These are phyloP conservation scores for Rutpela maculata DNA, from an alignment of 2,888 invertebrate species.

Conservation along the genomic window DNA sequence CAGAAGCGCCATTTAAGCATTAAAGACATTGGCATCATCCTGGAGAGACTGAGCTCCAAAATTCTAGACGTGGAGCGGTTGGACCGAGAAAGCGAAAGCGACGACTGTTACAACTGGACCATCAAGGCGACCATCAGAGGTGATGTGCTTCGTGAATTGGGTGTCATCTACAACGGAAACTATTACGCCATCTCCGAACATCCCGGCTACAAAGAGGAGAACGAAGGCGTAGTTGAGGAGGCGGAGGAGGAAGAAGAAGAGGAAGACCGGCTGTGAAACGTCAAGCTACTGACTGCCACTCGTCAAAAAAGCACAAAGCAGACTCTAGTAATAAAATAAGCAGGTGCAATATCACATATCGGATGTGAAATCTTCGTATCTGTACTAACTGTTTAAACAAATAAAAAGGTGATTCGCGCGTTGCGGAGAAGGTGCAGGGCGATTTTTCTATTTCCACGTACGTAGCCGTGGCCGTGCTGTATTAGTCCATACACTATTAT, in stretches of 20 bases:
- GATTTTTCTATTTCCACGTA: conserved; percentile 36
- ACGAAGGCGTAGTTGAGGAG: conserved; percentile 90
- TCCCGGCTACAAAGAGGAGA: conserved; percentile 94
- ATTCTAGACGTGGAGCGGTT: conserved; percentile 94
- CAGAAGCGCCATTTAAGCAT: conserved; percentile 94
- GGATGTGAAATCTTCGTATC: conserved; percentile 65
- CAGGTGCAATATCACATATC: conserved; percentile 71
- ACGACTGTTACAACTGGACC: conserved; percentile 97
- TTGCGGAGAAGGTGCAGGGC: conserved; percentile 43
- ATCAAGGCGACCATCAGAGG: conserved; percentile 96
- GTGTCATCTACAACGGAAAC: conserved; percentile 96
- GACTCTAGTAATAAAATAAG: conserved; percentile 65
- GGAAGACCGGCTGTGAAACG: conserved; percentile 77
- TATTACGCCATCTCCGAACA: conserved; percentile 97
- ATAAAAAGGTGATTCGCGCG: conserved; percentile 50
- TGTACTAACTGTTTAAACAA: conserved; percentile 44
- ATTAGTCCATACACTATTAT: conserved; percentile 12
- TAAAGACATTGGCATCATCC: conserved; percentile 95
- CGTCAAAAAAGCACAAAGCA: conserved; percentile 66
- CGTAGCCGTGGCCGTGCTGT: conserved; percentile 38
- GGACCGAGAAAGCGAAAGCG: conserved; percentile 93
- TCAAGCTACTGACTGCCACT: conserved; percentile 60
- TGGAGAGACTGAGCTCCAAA: conserved; percentile 93
- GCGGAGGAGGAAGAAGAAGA: conserved; percentile 89
- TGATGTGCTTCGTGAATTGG: conserved; percentile 91